These are phyloP conservation scores for Rhinoraja longicauda DNA, from an alignment of 2,797 vertebrate genomes.

Conservation along the genomic window DNA sequence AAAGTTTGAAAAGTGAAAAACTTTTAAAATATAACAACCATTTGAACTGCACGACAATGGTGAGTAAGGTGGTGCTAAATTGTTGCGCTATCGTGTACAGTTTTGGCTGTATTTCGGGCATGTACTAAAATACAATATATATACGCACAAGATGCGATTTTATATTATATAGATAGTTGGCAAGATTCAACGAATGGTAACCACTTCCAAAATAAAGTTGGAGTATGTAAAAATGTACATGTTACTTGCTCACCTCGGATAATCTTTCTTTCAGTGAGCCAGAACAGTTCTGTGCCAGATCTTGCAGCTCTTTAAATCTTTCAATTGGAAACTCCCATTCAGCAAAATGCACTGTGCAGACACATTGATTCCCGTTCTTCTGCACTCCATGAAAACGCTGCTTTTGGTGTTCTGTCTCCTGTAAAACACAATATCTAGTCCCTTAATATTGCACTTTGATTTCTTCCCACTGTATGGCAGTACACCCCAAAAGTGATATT, in stretches of 20 bases:
- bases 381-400: conserved; percentile 41
- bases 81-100: too few species aligned
- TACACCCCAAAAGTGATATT: not conserved
- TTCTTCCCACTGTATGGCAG: not conserved
- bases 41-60: too few species aligned
- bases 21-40: too few species aligned
- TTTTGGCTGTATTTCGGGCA: too few species aligned
- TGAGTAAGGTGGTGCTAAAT: too few species aligned
- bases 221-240: too few species aligned
- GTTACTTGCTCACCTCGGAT: conserved; percentile 46
- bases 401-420: conserved; percentile 32
- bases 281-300: conserved; percentile 46
- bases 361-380: conserved; percentile 41
- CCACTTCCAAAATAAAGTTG: too few species aligned
- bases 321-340: conserved; percentile 49
- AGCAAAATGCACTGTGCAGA: conserved; percentile 47
- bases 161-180: too few species aligned
- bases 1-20: too few species aligned
- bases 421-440: not conserved
- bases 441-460: not conserved
- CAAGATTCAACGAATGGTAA: too few species aligned
- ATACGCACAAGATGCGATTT: too few species aligned
- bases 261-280: conserved; percentile 39
- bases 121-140: too few species aligned
- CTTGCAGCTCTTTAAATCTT: conserved; percentile 44